Base-by-base conservation (phyloP, 2,113 vertebrate species). In the Cyanistes caeruleus region DNA sequence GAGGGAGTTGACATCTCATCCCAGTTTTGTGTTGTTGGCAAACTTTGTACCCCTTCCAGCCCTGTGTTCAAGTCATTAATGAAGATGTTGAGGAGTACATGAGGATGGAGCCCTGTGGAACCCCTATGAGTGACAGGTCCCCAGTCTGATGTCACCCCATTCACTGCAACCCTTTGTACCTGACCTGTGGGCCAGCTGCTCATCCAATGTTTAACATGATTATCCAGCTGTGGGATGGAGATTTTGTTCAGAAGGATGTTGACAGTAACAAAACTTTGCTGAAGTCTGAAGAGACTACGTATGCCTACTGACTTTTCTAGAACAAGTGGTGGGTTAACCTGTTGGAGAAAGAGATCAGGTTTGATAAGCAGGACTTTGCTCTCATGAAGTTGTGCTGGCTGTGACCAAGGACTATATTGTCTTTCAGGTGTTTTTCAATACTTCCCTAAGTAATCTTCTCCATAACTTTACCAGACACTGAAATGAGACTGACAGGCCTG, bases 1-100 rank as follows among this genome's bases (percentile, higher is more conserved):
- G 6, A 33, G 19, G 7, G 28, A 52, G 19, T 52, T 0, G 0
- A 44, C 3, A 14, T 10, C 11, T 65, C 31, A 33, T 59, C 15
- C 9, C 28, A 46, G 6, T 46, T 60, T 39, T 17, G 10, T 46
- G 28, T 11, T 30, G 20, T 8, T 35, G 19, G 15, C 13, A 59
- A 52, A 31, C 11, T 64, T 28, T 20, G 1, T 21, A 30, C 52
- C 19, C 13, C 10, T 74, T 67, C 39, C 39, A 60, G 11, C 52
- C 19, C 28, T 74, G 7, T 7, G 5, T 21, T 25, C 19, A 20
- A 28, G 33, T 30, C 15, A 28, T 59, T 17, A 3, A 16, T 25
- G 44, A 46, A 59, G 28, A 14, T 24, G 2, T 21, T 59, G 52
- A 46, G 25, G 37, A 33, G 33, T 13, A 44, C 4, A 44, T 43